Evolutionary conservation across 2,113 vertebrate species (phyloP), one percentile per base, ranked within the genome.

Genomic region (Eulacestoma nigropectus): DNA sequence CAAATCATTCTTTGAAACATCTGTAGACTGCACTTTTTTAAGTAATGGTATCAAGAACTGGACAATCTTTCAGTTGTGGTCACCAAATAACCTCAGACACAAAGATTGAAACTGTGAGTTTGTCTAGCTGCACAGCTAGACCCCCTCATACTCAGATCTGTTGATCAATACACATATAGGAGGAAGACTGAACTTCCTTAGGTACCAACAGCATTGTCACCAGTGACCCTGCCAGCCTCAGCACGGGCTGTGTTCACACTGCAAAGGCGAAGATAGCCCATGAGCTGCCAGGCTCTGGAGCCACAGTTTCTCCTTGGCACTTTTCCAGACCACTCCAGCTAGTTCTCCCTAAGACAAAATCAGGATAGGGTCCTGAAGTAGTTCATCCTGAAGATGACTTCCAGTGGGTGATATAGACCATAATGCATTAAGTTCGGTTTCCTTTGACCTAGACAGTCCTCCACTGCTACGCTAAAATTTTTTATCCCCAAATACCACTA

Each of bases 141-240:
- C 8, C 1, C 35, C 6, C 18, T 25, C 57, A 35, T 11, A 41
- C 11, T 46, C 55, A 37, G 37, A 42, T 27, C 19, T 78, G 75
- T 37, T 46, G 11, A 53, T 55, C 35, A 62, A 62, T 52, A 57
- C 5, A 46, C 11, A 7, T 1, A 10, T 0, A 56, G 42, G 16
- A 72, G 13, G 7, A 75, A 42, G 44, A 37, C 30, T 53, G 42
- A 75, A 64, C 9, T 46, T 79, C 33, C 29, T 59, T 16, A 42
- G 16, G 26, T 23, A 22, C 20, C 1, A 3, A 7, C 5, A 30
- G 19, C 0, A 0, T 3, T 53, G 11, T 17, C 30, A 13, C 29
- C n/a, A 37, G 37, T 0, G 0, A 16, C 9, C 5, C 22, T 29
- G 25, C 7, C 41, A 56, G 33, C 4, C 46, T 56, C 60, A 57